Conservation (phyloP, 2,888 invertebrate species). For the Erebia palarica region DNA sequence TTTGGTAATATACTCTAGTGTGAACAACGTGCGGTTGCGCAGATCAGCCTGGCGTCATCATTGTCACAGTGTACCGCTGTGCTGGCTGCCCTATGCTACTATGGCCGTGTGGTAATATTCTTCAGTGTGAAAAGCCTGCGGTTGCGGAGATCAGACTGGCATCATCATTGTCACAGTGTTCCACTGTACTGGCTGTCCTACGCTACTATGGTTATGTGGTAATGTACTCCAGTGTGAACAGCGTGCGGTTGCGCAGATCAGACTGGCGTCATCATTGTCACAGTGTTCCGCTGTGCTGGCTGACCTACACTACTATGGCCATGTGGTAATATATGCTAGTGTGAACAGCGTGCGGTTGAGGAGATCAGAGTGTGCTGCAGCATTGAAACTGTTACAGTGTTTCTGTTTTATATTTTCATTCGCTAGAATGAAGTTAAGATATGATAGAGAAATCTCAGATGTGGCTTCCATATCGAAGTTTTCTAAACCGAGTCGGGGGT, state of each 20-base stretch:
- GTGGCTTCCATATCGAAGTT: too few species aligned
- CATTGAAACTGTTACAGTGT: too few species aligned
- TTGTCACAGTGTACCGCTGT: constrained; percentile 88
- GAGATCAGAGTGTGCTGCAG: constrained; percentile 43
- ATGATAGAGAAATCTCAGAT: too few species aligned
- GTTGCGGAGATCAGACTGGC: constrained; percentile 84
- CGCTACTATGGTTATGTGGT: constrained; percentile 88
- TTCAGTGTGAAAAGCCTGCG: constrained; percentile 63
- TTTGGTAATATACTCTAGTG: too few species aligned
- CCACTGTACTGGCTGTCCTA: constrained; percentile 91
- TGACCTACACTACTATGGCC: constrained; percentile 89
- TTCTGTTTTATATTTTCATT: too few species aligned
- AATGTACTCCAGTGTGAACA: constrained; percentile 46
- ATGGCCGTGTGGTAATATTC: constrained; percentile 86
- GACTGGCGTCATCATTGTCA: constrained; percentile 87
- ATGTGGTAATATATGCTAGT: constrained; percentile 83
- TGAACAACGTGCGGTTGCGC: constrained; percentile 84
- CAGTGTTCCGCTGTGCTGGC: constrained; percentile 90
- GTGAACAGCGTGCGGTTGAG: constrained; percentile 30
- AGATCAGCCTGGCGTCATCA: constrained; percentile 89
- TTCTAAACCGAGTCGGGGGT: too few species aligned
- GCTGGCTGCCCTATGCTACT: constrained; percentile 90
- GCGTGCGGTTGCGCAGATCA: constrained; percentile 84
- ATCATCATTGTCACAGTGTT: constrained; percentile 89
- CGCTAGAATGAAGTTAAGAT: too few species aligned